A percentile compares a stretch with the other conserved stretches of the same genome.
These are phyloP conservation scores for Eueremaeus valkanovi DNA, from an alignment of 2,888 invertebrate species.

Conservation along the genomic window DNA sequence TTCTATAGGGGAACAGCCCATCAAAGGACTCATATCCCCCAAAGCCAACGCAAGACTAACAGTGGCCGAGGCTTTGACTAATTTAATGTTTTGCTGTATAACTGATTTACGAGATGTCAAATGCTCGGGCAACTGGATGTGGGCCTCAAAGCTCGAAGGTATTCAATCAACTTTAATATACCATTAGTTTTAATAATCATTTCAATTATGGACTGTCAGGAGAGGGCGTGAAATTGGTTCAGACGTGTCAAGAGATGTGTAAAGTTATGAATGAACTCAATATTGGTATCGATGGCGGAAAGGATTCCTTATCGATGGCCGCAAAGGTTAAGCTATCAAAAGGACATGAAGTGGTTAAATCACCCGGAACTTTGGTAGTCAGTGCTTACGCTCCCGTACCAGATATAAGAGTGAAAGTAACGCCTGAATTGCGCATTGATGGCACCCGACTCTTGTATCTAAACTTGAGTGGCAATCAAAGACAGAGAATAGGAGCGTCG, in stretches of 20 bases:
- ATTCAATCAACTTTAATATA: not conserved
- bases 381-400: conserved; percentile 94
- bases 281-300: conserved; percentile 91
- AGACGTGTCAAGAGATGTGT: conserved; percentile 85
- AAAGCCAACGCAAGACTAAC: conserved; percentile 87
- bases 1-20: conserved; percentile 93
- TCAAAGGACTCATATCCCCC: conserved; percentile 80
- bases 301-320: conserved; percentile 96
- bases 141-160: conserved; percentile 88
- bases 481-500: conserved; percentile 80
- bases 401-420: conserved; percentile 73
- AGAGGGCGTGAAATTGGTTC: conserved; percentile 81
- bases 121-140: conserved; percentile 99
- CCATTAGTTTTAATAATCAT: conserved; percentile 2
- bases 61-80: conserved; percentile 88
- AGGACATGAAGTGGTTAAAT: conserved; percentile 58
- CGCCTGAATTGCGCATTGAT: conserved; percentile 82
- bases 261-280: conserved; percentile 72
- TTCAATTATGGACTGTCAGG: conserved; percentile 50
- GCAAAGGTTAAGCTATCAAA: conserved; percentile 64
- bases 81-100: conserved; percentile 72
- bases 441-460: conserved; percentile 64
- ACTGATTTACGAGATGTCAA: conserved; percentile 74
- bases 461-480: conserved; percentile 58
- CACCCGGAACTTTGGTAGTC: conserved; percentile 76